Evolutionary conservation across 1,140 invertebrate species (phyloP), one percentile per base, ranked within the genome.

Genomic region (Heliothis virescens): DNA sequence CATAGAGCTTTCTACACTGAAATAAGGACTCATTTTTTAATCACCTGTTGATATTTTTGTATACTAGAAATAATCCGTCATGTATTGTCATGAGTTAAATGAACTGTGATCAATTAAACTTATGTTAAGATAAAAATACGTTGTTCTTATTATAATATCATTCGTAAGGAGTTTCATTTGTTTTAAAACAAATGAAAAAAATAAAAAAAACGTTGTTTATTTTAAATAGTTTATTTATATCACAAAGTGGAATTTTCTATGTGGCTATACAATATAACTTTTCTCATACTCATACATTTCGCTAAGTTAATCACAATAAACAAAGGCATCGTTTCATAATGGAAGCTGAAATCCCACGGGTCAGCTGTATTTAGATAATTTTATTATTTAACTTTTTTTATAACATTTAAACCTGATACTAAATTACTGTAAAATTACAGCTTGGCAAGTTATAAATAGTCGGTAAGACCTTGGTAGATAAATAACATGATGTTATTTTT

Each of bases 211-310:
- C 53, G 52, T 60, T 47, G 71, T 69, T 80, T 26, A 53, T 75
- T 26, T 67, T 83, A 34, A 80, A 79, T 81, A 75, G 73, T 85
- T 88, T n/a, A n/a, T n/a, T n/a, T 83, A 84, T 86, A 87, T 87
- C 85, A 88, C 87, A 88, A 84, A 86, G 84, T 81, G 69, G 79
- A 84, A 78, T 80, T 79, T 86, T 83, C 84, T 86, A 84, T 55
- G 79, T 83, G 72, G 72, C 41, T 73, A 80, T 86, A 86, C 50
- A 87, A 84, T 84, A 85, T 85, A 84, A 73, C 69, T 48, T 69
- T 52, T 59, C 52, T 62, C 79, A 82, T 60, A 63, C 63, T 57
- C 75, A 75, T 11, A 63, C 13, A 62, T 62, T 62, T 41, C 34
- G 34, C 34, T 41, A 41, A 41, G 34, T 41, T 9, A 41, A 41